A percentile compares a stretch with the other conserved stretches of the same genome.
Evolutionary conservation across 1,140 invertebrate genomes (phyloP).

Genomic region (Drosophila suzukii): DNA sequence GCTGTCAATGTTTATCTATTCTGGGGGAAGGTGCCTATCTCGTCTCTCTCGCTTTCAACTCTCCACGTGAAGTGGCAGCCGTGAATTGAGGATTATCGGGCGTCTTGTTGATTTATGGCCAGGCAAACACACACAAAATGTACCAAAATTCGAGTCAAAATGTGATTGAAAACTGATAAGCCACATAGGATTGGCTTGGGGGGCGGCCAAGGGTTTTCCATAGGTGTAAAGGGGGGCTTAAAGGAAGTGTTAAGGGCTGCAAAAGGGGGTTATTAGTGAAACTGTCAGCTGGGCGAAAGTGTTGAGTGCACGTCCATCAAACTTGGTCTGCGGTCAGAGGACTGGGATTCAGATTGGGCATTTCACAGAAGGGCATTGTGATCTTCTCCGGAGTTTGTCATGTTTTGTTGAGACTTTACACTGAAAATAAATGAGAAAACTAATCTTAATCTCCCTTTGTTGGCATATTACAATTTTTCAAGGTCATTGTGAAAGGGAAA

Average conservation of each 20-base stretch:
- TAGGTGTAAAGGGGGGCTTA: neutral
- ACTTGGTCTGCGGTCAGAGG: conserved; percentile 51
- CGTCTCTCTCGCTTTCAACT: conserved; percentile 4
- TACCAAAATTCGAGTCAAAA: conserved; percentile 68
- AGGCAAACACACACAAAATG: conserved; percentile 42
- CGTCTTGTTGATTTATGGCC: conserved; percentile 73
- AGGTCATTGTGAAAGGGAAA: too few relatives aligned
- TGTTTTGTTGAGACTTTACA: conserved; percentile 31
- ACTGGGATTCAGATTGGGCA: neutral
- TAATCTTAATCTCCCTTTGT: too few relatives aligned
- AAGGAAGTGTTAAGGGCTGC: neutral
- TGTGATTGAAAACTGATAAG: conserved; percentile 83
- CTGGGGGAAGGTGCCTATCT: conserved; percentile 53
- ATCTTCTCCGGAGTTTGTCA: conserved; percentile 14
- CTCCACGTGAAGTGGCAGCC: conserved; percentile 30
- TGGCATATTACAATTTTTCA: too few relatives aligned
- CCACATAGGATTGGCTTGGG: conserved; percentile 32
- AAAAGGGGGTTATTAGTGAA: conserved; percentile 69
- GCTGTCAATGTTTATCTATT: conserved; percentile 81
- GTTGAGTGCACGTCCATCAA: conserved; percentile 79
- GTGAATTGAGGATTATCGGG: conserved; percentile 67
- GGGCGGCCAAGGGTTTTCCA: neutral
- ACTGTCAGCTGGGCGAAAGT: conserved; percentile 75
- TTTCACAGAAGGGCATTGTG: neutral
- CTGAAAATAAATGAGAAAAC: neutral